These are phyloP conservation scores for Elachura formosa DNA, from an alignment of 2,113 vertebrate species.

Conservation along the genomic window DNA sequence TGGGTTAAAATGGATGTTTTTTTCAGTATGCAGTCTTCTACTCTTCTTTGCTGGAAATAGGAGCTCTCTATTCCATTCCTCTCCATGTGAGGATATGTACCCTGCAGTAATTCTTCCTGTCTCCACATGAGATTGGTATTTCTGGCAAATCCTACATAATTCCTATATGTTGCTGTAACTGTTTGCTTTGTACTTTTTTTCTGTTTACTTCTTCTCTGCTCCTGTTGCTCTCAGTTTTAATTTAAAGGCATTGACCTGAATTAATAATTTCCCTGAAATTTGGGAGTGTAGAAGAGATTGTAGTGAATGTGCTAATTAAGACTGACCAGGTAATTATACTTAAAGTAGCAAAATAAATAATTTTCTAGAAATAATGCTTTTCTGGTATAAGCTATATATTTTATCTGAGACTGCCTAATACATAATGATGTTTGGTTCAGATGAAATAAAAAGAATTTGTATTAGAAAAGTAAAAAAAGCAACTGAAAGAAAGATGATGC, in stretches of 20 bases:
- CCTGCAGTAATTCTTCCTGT: slow-evolving; percentile 28
- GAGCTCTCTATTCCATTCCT: not conserved
- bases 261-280: slow-evolving; percentile 1
- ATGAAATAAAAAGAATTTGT: not conserved
- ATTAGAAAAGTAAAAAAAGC: not conserved
- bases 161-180: slow-evolving; percentile 18
- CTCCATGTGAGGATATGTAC: not conserved
- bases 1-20: not conserved
- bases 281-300: not conserved
- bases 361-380: not conserved
- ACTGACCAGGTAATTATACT: not conserved
- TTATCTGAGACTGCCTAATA: not conserved
- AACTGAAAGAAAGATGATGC: not conserved
- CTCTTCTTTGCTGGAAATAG: not conserved
- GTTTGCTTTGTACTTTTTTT: not conserved
- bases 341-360: not conserved
- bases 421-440: not conserved
- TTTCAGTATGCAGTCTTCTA: not conserved
- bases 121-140: slow-evolving; percentile 34
- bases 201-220: not conserved
- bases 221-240: not conserved
- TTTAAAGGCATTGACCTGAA: not conserved
- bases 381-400: not conserved
- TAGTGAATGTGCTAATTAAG: not conserved
- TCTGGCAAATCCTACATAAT: slow-evolving; percentile 41